Conservation (phyloP, 1,140 invertebrate species). For the Stegodyphus dumicola region DNA sequence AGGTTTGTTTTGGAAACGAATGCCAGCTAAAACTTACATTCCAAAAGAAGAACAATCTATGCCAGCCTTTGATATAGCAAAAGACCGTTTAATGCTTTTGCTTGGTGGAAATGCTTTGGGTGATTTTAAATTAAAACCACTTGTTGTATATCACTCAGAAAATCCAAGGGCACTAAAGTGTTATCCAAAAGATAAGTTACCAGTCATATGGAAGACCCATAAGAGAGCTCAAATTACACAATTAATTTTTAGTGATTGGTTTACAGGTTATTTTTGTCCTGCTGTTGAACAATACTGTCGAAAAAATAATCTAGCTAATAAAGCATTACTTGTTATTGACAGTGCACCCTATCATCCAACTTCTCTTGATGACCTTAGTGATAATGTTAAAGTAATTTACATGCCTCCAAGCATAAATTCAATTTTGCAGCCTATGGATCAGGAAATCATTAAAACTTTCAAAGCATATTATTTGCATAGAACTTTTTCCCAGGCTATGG, state of each 20-base stretch:
- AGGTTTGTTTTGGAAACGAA: neutral
- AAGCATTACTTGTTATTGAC: neutral
- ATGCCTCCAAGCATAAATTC: neutral
- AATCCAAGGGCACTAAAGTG: neutral
- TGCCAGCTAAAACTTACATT: neutral
- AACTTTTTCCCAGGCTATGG: neutral
- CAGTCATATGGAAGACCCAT: neutral
- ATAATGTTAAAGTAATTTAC: neutral
- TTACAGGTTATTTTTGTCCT: neutral
- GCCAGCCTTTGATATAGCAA: neutral
- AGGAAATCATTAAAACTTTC: neutral
- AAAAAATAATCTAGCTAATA: neutral
- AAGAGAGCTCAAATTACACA: neutral
- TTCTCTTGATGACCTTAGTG: neutral
- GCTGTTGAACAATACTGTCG: neutral
- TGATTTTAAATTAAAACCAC: slow-evolving; percentile 35
- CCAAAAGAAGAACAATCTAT: neutral
- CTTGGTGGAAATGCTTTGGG: slow-evolving; percentile 33
- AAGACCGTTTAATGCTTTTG: slow-evolving; percentile 18
- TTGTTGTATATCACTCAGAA: slow-evolving; percentile 35
- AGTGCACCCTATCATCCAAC: neutral
- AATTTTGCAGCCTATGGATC: neutral
- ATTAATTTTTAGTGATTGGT: neutral
- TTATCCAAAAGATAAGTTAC: neutral
- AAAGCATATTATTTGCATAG: neutral